Evolutionary conservation across 53 echinoderm and acorn worm genomes (phyloP).

Genomic region (Astropecten irregularis): DNA sequence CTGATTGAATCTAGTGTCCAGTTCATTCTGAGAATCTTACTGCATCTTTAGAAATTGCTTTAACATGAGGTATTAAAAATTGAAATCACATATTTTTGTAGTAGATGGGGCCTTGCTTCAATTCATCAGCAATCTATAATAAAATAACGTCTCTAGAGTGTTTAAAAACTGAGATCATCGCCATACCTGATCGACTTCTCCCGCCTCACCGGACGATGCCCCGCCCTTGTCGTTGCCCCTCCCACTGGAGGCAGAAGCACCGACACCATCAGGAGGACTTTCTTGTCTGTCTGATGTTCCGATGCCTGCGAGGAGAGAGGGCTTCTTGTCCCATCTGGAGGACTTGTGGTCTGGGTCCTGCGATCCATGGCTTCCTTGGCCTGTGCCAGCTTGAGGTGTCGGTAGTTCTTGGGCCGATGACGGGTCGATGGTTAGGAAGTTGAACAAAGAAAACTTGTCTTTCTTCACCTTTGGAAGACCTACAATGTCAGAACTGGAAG

Average conservation of each 20-base stretch:
- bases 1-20: too few species aligned
- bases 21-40: too few species aligned
- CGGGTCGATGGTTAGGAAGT: conserved; percentile 69
- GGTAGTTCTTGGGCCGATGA: background rate
- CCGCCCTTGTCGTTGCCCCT: background rate
- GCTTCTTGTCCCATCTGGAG: conserved; percentile 74
- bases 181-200: too few species aligned
- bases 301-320: conserved; percentile 59
- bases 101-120: too few species aligned
- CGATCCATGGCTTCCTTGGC: background rate
- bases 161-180: too few species aligned
- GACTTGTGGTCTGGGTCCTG: conserved; percentile 7
- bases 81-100: too few species aligned
- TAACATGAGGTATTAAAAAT: too few species aligned
- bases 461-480: conserved; percentile 84
- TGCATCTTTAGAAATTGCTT: too few species aligned
- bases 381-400: background rate
- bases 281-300: conserved; percentile 23
- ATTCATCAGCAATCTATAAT: too few species aligned
- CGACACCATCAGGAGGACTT: background rate
- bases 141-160: too few species aligned
- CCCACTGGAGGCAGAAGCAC: background rate
- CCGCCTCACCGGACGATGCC: background rate
- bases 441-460: conserved; percentile 91
- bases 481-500: conserved; percentile 72